phyloP scores from a whole-genome alignment of 2,113 vertebrate species.

The Australoheros scitulus region DNA sequence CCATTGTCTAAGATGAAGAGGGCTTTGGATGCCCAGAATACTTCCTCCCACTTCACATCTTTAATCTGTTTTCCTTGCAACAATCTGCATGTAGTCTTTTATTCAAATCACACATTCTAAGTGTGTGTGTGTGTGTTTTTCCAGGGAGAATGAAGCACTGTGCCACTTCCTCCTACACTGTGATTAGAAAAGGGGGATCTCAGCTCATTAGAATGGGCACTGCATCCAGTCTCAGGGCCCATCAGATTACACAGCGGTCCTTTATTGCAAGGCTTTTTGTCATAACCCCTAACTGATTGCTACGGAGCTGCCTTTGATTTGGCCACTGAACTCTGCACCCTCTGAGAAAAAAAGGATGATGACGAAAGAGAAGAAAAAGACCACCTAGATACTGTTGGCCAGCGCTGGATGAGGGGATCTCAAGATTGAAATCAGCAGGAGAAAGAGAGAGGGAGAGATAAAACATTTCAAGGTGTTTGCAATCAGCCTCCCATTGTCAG shows the following conservation, averaged over 20 bases:
- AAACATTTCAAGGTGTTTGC: constrained; percentile 75
- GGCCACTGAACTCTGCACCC: constrained; percentile 61
- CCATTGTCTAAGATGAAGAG: not conserved
- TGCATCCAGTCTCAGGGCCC: constrained; percentile 61
- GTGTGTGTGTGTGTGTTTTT: constrained; percentile 31
- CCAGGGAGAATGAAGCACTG: constrained; percentile 36
- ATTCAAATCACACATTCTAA: constrained; percentile 19
- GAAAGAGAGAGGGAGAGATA: constrained; percentile 47
- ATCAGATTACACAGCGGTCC: constrained; percentile 73
- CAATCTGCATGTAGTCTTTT: not conserved
- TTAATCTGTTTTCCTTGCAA: constrained; percentile 1
- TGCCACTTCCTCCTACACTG: constrained; percentile 40
- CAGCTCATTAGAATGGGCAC: constrained; percentile 71
- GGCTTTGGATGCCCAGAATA: not conserved
- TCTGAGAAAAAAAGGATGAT: constrained; percentile 46
- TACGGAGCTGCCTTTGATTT: constrained; percentile 75
- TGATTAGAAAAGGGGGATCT: constrained; percentile 64
- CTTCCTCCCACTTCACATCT: constrained; percentile 5
- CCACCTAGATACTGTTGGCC: constrained; percentile 65
- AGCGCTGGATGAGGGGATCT: constrained; percentile 43
- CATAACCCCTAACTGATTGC: constrained; percentile 79
- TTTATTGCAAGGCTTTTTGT: constrained; percentile 70
- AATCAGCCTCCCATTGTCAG: constrained; percentile 71
- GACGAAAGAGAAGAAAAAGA: constrained; percentile 51
- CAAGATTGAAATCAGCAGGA: constrained; percentile 68